Evolutionary conservation across 2,888 invertebrate genomes (phyloP), one percentile per base, ranked within the genome.

Genomic region (Tethea ocularis): DNA sequence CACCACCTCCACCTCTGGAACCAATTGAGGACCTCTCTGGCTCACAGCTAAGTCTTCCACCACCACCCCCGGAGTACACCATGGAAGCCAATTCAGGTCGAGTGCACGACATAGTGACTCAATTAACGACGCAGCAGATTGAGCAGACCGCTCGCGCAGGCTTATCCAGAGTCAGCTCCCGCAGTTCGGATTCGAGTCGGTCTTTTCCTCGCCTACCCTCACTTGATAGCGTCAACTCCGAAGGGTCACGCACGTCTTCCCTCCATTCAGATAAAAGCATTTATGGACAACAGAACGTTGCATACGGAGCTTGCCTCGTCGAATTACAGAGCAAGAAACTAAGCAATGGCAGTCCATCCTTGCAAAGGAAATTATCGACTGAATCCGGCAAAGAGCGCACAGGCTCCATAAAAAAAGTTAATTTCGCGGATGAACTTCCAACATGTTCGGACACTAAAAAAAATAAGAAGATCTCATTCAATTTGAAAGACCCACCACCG

Each of bases 31-130:
- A 96, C 62, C 85, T 96, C 10, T 94, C 94, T 13, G 96, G 96
- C 5, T 96, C 97, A 7, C 96, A 96, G 75, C 86, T 96, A 33
- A 96, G 96, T 52, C 86, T 97, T 46, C 97, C 97, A 8, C 97
- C 96, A 10, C 96, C 96, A 0, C 97, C 97, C 1, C 94, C 94
- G 15, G 94, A 91, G 69, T 91, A 93, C 67, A 90, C 93, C 0
- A 80, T 88, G 29, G 91, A 89, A 33, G 74, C 83, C 41, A 82
- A 80, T 62, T 68, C 79, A 15, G 90, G 84, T 56, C 89, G 84
- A 69, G 94, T 84, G 52, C 93, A 76, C 71, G 94, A 89, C 58
- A 89, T 91, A 58, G 89, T 91, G 1, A 84, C 74, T 53, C 91
- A 91, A 60, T 76, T 90, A n/a, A 86, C 88, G 0, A 82, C 87